These are phyloP conservation scores for Gymnosoma rotundatum DNA, from an alignment of 2,888 invertebrate genomes.

Conservation along the genomic window DNA sequence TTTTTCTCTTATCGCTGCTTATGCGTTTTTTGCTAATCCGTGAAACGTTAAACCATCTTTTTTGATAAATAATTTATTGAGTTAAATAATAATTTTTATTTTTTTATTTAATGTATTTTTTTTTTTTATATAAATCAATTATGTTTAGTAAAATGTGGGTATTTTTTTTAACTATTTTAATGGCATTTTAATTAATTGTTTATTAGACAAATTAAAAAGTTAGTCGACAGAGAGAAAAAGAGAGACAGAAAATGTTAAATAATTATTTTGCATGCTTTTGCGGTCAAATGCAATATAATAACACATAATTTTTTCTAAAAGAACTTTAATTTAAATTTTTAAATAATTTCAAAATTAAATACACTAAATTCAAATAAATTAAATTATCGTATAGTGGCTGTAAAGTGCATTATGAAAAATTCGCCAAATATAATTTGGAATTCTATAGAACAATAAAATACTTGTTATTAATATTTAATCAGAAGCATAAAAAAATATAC, in stretches of 20 bases:
- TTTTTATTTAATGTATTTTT: neutral
- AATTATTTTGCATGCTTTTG: conserved; percentile 10
- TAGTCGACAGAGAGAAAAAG: conserved; percentile 6
- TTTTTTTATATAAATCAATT: conserved; percentile 44
- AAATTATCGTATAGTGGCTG: neutral
- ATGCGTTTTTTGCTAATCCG: neutral
- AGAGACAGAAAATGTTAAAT: neutral
- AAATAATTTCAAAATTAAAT: conserved; percentile 15
- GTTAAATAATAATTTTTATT: no score
- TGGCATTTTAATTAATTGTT: conserved; percentile 62
- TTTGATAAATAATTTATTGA: no score
- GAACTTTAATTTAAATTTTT: conserved; percentile 17
- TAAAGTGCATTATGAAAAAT: neutral
- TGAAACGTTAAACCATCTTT: conserved; percentile 19
- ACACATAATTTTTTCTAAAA: neutral
- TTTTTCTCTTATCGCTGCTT: neutral
- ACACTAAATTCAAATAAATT: neutral
- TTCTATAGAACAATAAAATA: no score
- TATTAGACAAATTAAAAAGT: conserved; percentile 54
- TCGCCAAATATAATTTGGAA: neutral
- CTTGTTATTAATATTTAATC: no score
- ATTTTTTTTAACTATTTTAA: conserved; percentile 30
- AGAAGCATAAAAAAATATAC: no score
- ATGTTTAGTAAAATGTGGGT: conserved; percentile 15
- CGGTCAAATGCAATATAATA: conserved; percentile 6